A percentile compares a stretch with the other conserved stretches of the same genome.
These are phyloP conservation scores for Karalla daura DNA, from an alignment of 2,797 vertebrate genomes.

Conservation along the genomic window DNA sequence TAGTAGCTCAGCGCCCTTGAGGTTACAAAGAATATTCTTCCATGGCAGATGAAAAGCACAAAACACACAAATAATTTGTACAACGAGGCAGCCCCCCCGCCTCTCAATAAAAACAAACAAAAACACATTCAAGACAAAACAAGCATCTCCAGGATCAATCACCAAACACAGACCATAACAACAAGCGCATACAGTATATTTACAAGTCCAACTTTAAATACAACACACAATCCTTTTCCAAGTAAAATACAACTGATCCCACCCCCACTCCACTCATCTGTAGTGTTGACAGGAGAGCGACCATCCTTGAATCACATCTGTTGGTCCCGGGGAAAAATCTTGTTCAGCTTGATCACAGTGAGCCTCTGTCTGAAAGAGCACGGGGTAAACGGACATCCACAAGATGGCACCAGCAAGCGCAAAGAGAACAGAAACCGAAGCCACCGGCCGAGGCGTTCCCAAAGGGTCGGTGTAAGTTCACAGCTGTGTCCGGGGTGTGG, in stretches of 20 bases:
- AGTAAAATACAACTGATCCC: constrained; percentile 41
- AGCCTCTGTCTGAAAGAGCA: constrained; percentile 42
- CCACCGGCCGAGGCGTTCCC: constrained; percentile 13
- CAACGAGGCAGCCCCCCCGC: constrained; percentile 41
- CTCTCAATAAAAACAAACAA: too few relatives aligned
- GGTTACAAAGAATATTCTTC: constrained; percentile 4
- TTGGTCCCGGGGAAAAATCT: constrained; percentile 49
- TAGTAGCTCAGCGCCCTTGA: constrained; percentile 22
- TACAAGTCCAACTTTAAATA: constrained; percentile 73
- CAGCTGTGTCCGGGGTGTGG: constrained; percentile 29
- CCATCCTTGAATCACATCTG: constrained; percentile 49
- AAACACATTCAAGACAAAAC: constrained; percentile 56
- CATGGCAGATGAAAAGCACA: constrained; percentile 11
- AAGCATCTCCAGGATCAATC: constrained; percentile 37
- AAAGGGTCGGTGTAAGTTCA: constrained; percentile 39
- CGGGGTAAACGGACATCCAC: constrained; percentile 54
- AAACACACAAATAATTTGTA: constrained; percentile 25
- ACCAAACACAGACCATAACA: constrained; percentile 54
- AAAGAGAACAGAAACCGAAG: constrained; percentile 41
- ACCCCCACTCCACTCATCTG: constrained; percentile 45
- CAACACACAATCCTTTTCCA: constrained; percentile 41
- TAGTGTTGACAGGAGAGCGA: constrained; percentile 71
- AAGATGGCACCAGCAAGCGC: constrained; percentile 56
- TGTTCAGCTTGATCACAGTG: constrained; percentile 48
- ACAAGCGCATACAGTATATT: constrained; percentile 48